Evolutionary conservation across 2,797 vertebrate genomes (phyloP), one percentile per base, ranked within the genome.

Genomic region (Meda fulgida): DNA sequence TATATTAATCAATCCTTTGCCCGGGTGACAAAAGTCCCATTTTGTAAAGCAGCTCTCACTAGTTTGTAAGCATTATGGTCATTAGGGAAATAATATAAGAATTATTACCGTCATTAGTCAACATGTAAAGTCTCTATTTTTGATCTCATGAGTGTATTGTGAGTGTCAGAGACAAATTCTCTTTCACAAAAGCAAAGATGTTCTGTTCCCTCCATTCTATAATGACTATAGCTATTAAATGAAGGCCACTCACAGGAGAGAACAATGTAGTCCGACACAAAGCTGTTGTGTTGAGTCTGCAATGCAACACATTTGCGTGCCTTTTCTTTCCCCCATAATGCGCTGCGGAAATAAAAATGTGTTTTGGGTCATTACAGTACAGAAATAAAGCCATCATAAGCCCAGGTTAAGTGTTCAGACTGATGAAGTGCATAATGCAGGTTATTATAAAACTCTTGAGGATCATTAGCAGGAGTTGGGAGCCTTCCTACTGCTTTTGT

Each of bases 381-480:
- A 70, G 29, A 79, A 71, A 71, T 77, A 86, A 69, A 77, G 63
- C 65, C 69, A 21, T 63, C 40, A 80, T 88, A 83, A 84, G n/a
- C 72, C 72, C 80, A 58, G 78, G 53, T 81, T 80, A 87, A 83
- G 69, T 81, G 65, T 71, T 84, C 36, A 78, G 84, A 70, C 71
- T 13, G 80, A 81, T 46, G 23, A 83, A 87, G 71, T 80, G 58
- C 34, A 66, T 85, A 65, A 72, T 76, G 14, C 70, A 67, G 69
- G 63, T 86, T 80, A 71, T 89, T 78, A 88, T 73, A 75, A 40
- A 66, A 79, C 66, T 72, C 66, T 84, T 26, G 83, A 63, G 53
- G 26, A 63, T 79, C 67, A 84, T 84, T 84, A 84, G 63, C 71
- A 69, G 46, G 53, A 84, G 77, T 71, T 60, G 38, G 80, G 66